A percentile compares a stretch with the other conserved stretches of the same genome.
Evolutionary conservation across 2,797 vertebrate species (phyloP).

Genomic region (Phoebastria nigripes): DNA sequence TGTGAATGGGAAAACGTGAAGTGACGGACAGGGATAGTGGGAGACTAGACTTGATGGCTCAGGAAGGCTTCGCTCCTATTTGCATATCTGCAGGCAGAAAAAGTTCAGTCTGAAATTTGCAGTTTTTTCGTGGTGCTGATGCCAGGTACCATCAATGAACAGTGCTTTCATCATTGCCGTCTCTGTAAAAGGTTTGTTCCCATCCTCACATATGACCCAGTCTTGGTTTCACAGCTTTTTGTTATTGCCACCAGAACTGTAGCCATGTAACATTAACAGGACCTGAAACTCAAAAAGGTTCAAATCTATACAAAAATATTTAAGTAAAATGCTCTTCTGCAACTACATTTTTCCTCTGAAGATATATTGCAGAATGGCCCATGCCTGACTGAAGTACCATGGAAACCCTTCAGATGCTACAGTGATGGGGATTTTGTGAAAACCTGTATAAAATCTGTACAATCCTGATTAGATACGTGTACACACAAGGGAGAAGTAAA

Average conservation of each 20-base stretch:
- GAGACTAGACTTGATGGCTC: background rate
- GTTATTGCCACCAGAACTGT: background rate
- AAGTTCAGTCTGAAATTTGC: background rate
- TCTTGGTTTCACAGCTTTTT: background rate
- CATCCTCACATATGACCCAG: background rate
- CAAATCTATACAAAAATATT: background rate
- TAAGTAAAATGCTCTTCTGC: background rate
- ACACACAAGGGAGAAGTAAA: background rate
- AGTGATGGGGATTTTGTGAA: background rate
- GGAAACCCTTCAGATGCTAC: background rate
- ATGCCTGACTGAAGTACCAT: background rate
- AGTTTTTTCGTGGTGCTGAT: background rate
- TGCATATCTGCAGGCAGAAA: background rate
- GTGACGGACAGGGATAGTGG: background rate
- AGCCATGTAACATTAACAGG: background rate
- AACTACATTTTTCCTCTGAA: background rate
- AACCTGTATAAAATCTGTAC: background rate
- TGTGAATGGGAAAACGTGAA: background rate
- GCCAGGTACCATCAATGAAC: background rate
- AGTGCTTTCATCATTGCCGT: background rate
- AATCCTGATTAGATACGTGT: background rate
- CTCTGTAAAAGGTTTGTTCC: background rate
- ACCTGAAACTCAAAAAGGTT: background rate
- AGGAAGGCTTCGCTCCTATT: background rate
- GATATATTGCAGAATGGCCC: background rate